A percentile compares a stretch with the other conserved stretches of the same genome.
phyloP scores from a whole-genome alignment of 1,140 invertebrate species.

The Nebria ingens region DNA sequence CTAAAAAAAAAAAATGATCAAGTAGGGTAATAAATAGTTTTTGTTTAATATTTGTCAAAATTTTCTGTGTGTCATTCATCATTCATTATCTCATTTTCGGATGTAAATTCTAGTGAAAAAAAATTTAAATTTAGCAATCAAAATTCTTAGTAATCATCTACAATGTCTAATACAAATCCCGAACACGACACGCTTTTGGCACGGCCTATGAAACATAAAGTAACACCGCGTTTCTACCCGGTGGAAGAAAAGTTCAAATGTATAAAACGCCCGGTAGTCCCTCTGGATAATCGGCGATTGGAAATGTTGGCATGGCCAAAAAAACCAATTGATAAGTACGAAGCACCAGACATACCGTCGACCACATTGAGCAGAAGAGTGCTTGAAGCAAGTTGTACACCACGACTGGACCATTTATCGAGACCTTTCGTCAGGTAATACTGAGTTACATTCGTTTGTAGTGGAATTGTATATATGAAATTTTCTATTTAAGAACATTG shows the following conservation, averaged over 20 bases:
- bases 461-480: not conserved
- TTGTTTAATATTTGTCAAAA: no score
- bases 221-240: not conserved
- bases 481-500: not conserved
- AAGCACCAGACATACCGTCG: not conserved
- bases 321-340: not conserved
- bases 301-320: not conserved
- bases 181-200: not conserved
- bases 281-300: not conserved
- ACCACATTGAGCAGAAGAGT: not conserved
- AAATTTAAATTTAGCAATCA: not conserved
- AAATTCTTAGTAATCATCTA: no score
- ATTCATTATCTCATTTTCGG: not conserved
- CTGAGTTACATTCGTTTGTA: not conserved
- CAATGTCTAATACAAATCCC: not conserved
- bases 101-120: not conserved
- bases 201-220: not conserved
- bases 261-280: not conserved
- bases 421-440: not conserved
- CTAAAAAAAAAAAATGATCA: no score
- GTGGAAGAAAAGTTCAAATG: not conserved
- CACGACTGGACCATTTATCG: not conserved
- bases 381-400: not conserved
- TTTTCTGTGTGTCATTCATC: not conserved
- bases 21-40: no score